Base-by-base conservation (phyloP, 2,888 invertebrate species). In the Pyrrhosoma nymphula region DNA sequence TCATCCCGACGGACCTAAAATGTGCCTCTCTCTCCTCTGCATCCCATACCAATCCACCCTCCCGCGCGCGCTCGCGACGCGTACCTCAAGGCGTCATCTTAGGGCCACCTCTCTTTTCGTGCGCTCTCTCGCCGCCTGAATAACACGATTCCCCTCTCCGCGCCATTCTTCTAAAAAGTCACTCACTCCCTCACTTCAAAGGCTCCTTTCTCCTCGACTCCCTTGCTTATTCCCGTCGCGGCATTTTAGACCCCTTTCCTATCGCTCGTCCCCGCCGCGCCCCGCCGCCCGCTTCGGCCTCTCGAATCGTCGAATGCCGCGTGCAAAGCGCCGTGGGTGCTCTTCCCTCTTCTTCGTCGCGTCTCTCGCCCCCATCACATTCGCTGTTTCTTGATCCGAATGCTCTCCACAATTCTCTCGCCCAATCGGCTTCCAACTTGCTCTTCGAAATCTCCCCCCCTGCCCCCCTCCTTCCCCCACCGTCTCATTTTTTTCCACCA, bases 171-270 rank as follows among this genome's bases (percentile, higher is more conserved):
- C 91, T 69, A 63, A 63, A 91, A 91, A 91, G 91, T 91, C 91
- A 91, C 91, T 91, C 60, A 75, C 69, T 63, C 35, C 90, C 39
- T 47, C n/a, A 47, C 93, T 93, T 60, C 63, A 63, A 60, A 90
- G 55, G 35, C 63, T 47, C 30, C 60, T 56, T 0, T 56, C 30
- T 26, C 56, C 47, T n/a, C 47, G 55, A 20, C 30, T 47, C 47
- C 47, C 47, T 26, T n/a, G 56, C 18, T 60, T 91, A 35, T 89
- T 89, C 56, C 26, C 89, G 16, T 20, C 88, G 14, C 20, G 47
- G 39, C n/a, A 69, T 47, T 88, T 47, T 39, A 56, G 20, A 26
- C 89, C n/a, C 56, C 16, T 6, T 47, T 39, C 47, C 55, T 55
- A n/a, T 14, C 26, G 47, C 47, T 6, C n/a, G 14, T 56, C 56